Evolutionary conservation across 92 coral and sea anemone species (phyloP).

Genomic region (Porites lobata): DNA sequence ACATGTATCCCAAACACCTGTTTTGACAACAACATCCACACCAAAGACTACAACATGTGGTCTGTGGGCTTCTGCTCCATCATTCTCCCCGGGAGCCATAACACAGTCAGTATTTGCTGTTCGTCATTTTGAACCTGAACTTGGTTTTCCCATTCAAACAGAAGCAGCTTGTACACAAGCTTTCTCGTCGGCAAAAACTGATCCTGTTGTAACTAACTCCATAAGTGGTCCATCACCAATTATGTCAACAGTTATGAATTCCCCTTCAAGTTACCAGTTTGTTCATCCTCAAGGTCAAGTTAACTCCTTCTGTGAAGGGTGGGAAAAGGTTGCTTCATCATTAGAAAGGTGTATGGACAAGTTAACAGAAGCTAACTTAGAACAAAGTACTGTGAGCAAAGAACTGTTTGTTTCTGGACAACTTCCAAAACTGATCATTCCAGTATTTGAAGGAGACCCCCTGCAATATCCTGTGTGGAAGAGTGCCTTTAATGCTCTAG

Average conservation of each 20-base stretch:
- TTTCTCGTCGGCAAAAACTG: neutral
- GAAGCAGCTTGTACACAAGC: neutral
- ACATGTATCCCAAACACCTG: neutral
- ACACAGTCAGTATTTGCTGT: conserved; percentile 17
- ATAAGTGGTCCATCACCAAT: conserved; percentile 12
- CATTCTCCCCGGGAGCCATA: conserved; percentile 6
- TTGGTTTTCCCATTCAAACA: conserved; percentile 15
- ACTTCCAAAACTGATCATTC: conserved; percentile 53
- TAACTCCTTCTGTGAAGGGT: neutral
- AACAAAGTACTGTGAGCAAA: conserved; percentile 15
- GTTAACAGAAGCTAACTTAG: conserved; percentile 42
- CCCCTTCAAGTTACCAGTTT: neutral
- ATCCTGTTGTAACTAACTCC: neutral
- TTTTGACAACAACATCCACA: neutral
- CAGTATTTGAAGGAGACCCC: conserved; percentile 69
- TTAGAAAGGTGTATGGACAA: conserved; percentile 53
- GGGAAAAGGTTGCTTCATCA: conserved; percentile 29
- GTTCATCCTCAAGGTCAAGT: conserved; percentile 1
- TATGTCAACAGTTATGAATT: too few relatives aligned
- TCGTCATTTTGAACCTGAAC: conserved; percentile 10
- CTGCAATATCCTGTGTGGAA: conserved; percentile 63
- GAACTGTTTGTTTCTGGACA: neutral
- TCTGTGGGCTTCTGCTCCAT: neutral
- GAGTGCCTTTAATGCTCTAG: conserved; percentile 61
- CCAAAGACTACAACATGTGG: neutral